Percentiles rank a stretch among this genome's conserved stretches.
These are phyloP conservation scores for Metopolophium dirhodum DNA, from an alignment of 1,140 invertebrate species.

Conservation along the genomic window DNA sequence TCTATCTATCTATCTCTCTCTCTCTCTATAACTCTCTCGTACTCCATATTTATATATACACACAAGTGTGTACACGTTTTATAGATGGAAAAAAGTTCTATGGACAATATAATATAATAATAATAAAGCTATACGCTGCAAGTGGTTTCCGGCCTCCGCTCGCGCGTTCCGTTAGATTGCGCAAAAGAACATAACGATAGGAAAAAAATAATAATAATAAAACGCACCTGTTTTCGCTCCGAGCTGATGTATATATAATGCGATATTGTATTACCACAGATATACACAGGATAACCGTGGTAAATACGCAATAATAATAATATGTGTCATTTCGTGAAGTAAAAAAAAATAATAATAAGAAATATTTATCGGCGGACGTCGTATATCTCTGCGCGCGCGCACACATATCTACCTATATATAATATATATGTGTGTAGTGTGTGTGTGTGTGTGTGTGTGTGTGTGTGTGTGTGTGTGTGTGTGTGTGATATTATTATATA, in stretches of 20 bases:
- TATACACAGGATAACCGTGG: not conserved
- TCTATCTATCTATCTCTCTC: not conserved
- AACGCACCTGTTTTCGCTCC: conserved; percentile 27
- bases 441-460: not conserved
- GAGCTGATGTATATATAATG: not conserved
- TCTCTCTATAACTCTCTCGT: not conserved
- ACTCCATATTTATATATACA: not conserved
- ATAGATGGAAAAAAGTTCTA: conserved; percentile 16
- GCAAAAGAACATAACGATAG: conserved; percentile 21
- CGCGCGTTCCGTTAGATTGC: conserved; percentile 5
- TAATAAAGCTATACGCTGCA: not conserved
- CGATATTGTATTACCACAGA: not conserved
- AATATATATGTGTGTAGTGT: not conserved
- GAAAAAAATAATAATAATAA: not conserved
- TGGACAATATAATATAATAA: not conserved
- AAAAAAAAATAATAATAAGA: not conserved
- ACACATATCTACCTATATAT: too few species aligned
- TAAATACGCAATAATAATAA: not conserved
- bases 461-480: not conserved
- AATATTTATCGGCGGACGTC: not conserved
- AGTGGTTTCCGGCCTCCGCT: conserved; percentile 23
- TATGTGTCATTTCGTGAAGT: conserved; percentile 7
- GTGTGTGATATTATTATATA: not conserved
- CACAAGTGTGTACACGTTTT: not conserved
- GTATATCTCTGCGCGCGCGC: not conserved